These are phyloP conservation scores for Vulpes lagopus DNA, from an alignment of 2,113 vertebrate genomes.

Conservation along the genomic window DNA sequence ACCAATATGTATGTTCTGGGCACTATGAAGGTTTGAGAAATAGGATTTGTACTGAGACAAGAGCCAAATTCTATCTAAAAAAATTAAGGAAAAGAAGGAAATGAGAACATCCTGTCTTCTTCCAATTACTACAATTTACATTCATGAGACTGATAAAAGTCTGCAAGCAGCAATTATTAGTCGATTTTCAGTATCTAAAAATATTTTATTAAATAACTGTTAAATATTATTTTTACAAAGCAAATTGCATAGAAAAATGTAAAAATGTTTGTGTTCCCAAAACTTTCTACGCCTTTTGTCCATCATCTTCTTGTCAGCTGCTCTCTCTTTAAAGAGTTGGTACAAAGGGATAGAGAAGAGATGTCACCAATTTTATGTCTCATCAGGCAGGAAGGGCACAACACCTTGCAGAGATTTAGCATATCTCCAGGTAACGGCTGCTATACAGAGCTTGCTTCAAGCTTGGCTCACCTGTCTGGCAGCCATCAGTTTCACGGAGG, in stretches of 20 bases:
- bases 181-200: constrained; percentile 58
- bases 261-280: background rate
- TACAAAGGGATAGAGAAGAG: background rate
- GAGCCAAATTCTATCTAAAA: background rate
- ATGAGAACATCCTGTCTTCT: background rate
- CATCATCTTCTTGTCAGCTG: background rate
- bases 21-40: background rate
- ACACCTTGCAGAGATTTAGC: background rate
- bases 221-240: constrained; percentile 78
- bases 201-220: constrained; percentile 81
- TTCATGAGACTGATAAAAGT: background rate
- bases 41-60: background rate
- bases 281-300: background rate
- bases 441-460: background rate
- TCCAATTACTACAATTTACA: constrained; percentile 17
- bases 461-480: background rate
- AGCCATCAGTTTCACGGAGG: background rate
- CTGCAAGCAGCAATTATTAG: background rate
- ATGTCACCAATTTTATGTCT: background rate
- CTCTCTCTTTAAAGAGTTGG: background rate
- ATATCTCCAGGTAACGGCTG: background rate
- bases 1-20: background rate
- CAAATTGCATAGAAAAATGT: constrained; percentile 65
- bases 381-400: background rate
- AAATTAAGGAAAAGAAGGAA: background rate